Evolutionary conservation across 2,113 vertebrate genomes (phyloP).

Genomic region (Phocoena sinus): DNA sequence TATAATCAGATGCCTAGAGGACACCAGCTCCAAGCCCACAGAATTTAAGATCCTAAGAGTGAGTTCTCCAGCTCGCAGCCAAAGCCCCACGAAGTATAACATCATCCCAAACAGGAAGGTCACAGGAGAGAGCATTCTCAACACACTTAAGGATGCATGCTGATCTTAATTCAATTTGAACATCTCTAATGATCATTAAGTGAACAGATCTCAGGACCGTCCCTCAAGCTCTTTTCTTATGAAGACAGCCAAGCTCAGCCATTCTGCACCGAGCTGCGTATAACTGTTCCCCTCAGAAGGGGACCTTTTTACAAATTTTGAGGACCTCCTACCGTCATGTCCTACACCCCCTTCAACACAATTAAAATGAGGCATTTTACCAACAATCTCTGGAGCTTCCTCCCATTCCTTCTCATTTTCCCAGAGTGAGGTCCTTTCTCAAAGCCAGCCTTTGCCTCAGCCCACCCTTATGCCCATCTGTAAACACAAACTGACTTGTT

Average conservation of each 20-base stretch:
- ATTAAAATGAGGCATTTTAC: neutral
- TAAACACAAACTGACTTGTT: neutral
- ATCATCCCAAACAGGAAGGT: neutral
- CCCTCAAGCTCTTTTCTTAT: neutral
- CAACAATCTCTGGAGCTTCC: neutral
- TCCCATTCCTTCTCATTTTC: neutral
- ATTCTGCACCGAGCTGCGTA: neutral
- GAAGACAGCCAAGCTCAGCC: neutral
- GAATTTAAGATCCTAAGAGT: neutral
- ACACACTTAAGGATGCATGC: neutral
- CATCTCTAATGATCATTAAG: neutral
- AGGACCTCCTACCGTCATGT: neutral
- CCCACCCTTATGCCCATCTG: neutral
- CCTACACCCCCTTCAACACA: neutral
- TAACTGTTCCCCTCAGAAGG: neutral
- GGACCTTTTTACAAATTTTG: neutral
- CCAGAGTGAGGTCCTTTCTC: neutral
- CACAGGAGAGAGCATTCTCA: neutral
- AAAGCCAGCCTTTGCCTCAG: neutral
- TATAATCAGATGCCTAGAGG: neutral
- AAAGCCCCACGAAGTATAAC: neutral
- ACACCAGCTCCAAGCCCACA: neutral
- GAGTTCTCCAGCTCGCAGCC: neutral
- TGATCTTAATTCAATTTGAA: neutral
- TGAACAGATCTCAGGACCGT: neutral